Evolutionary conservation across 2,113 vertebrate genomes (phyloP).

Genomic region (Heterotilapia buettikoferi): DNA sequence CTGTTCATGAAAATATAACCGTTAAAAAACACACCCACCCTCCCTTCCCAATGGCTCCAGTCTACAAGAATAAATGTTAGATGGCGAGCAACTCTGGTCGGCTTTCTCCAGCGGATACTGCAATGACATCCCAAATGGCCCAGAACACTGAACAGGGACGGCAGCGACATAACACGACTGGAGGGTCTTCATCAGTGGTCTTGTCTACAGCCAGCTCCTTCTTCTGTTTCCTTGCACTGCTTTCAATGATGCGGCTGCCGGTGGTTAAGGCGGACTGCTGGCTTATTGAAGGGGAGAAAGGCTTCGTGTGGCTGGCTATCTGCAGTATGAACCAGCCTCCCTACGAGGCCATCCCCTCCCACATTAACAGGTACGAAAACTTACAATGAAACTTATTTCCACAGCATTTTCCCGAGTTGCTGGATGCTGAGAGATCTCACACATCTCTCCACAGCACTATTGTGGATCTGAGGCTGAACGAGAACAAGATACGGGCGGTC

Average conservation of each 20-base stretch:
- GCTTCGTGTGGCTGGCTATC: conserved; percentile 98
- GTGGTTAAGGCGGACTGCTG: conserved; percentile 86
- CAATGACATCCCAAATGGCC: conserved; percentile 19
- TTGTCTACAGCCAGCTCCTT: conserved; percentile 60
- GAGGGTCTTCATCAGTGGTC: conserved; percentile 28
- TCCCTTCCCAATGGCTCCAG: conserved; percentile 17
- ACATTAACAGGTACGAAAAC: conserved; percentile 81
- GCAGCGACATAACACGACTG: conserved; percentile 8
- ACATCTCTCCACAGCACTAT: conserved; percentile 78
- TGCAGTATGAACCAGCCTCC: conserved; percentile 99
- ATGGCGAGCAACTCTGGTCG: not conserved
- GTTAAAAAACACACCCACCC: not conserved
- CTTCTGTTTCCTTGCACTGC: conserved; percentile 74
- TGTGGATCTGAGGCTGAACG: conserved; percentile 93
- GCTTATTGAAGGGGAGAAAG: conserved; percentile 98
- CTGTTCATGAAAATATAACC: not conserved
- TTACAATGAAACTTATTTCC: not conserved
- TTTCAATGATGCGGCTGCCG: conserved; percentile 73
- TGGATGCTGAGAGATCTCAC: not conserved
- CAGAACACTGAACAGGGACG: conserved; percentile 3
- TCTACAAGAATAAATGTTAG: conserved; percentile 21
- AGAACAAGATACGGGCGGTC: conserved; percentile 95
- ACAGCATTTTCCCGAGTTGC: not conserved
- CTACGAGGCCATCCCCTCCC: conserved; percentile 92
- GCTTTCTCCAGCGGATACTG: conserved; percentile 33